A percentile compares a stretch with the other conserved stretches of the same genome.
These are phyloP conservation scores for Monoplex corrugatus DNA, from an alignment of 2,888 invertebrate genomes.

Conservation along the genomic window DNA sequence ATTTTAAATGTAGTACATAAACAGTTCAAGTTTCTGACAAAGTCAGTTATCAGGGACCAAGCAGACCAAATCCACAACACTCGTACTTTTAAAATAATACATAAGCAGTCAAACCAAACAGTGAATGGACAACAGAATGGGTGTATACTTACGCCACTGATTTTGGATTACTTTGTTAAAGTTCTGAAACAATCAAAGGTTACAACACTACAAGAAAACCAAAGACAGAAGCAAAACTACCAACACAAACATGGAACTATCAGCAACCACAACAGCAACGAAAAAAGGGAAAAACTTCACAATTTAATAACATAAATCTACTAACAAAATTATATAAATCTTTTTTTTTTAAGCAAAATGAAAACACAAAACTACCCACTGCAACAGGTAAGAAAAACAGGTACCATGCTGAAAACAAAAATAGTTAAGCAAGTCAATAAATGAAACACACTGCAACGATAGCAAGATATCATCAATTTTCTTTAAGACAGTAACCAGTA, in stretches of 20 bases:
- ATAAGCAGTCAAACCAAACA: too few relatives aligned
- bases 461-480: too few relatives aligned
- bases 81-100: too few relatives aligned
- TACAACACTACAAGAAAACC: slow-evolving; percentile 65
- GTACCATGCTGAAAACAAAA: too few relatives aligned
- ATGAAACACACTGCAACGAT: too few relatives aligned
- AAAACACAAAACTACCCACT: too few relatives aligned
- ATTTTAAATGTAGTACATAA: neutral
- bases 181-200: slow-evolving; percentile 74
- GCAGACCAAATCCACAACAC: neutral
- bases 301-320: neutral
- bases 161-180: slow-evolving; percentile 79
- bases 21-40: too few relatives aligned
- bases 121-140: too few relatives aligned
- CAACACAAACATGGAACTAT: neutral
- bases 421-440: too few relatives aligned
- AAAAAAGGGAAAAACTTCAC: neutral
- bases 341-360: too few relatives aligned
- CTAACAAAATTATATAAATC: neutral
- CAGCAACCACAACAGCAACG: neutral
- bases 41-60: neutral
- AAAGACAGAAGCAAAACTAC: slow-evolving; percentile 54
- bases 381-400: too few relatives aligned
- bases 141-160: slow-evolving; percentile 79
- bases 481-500: too few relatives aligned